Conservation (phyloP, 2,113 vertebrate genomes). For the Osmerus mordax region DNA sequence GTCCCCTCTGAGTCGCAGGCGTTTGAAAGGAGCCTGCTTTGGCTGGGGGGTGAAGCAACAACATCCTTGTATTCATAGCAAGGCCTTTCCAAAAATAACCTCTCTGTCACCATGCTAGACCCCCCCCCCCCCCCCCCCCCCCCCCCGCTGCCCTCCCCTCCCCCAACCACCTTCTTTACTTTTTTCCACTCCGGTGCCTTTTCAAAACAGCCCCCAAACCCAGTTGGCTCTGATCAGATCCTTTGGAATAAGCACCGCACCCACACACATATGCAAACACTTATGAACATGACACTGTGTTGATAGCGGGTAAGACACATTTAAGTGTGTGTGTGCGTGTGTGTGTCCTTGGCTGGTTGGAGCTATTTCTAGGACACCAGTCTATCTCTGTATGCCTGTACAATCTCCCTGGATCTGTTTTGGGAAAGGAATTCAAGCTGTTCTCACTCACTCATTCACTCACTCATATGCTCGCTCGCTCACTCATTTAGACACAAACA, state of each 20-base stretch:
- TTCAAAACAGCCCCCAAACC: no score
- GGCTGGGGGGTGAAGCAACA: conserved; percentile 50
- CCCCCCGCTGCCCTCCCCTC: not conserved
- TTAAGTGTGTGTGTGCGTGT: not conserved
- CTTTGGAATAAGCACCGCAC: no score
- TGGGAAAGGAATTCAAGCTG: conserved; percentile 16
- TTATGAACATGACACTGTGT: no score
- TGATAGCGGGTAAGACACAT: no score
- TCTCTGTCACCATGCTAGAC: not conserved
- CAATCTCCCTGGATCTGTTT: conserved; percentile 10
- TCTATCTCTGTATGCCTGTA: conserved; percentile 64
- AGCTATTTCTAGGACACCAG: conserved; percentile 37
- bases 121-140: not conserved
- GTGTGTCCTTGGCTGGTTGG: not conserved
- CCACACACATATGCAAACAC: not conserved
- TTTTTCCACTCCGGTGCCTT: no score
- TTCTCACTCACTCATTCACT: not conserved
- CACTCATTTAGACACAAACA: conserved; percentile 2
- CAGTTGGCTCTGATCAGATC: no score
- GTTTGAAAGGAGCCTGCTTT: conserved; percentile 79
- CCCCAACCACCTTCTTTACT: not conserved
- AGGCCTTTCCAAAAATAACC: not conserved
- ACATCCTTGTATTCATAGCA: conserved; percentile 1
- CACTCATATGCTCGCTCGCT: conserved; percentile 14
- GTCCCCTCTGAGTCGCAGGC: conserved; percentile 79